These are phyloP conservation scores for Erythrocebus patas DNA, from an alignment of 2,113 vertebrate genomes.

Conservation along the genomic window DNA sequence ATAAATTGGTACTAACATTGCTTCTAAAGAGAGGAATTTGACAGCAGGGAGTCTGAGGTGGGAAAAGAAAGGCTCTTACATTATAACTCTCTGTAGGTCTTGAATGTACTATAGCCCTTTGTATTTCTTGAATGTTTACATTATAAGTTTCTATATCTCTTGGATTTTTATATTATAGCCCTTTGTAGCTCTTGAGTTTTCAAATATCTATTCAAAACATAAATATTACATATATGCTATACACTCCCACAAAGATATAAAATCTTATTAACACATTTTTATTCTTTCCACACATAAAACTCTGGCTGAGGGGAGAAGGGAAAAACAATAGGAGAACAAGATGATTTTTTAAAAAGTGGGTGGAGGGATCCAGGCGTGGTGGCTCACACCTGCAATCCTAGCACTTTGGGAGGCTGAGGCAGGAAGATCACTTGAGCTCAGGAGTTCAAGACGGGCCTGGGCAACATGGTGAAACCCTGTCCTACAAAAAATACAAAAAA, in stretches of 20 bases:
- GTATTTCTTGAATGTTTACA: not conserved
- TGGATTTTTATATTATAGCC: not conserved
- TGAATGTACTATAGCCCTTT: not conserved
- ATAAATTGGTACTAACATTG: not conserved
- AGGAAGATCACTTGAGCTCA: not conserved
- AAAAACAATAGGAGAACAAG: not conserved
- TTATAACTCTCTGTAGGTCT: not conserved
- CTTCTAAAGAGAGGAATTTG: not conserved
- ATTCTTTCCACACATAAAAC: conserved; percentile 22
- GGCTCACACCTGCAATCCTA: not conserved
- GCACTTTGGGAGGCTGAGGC: not conserved
- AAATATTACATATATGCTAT: not conserved
- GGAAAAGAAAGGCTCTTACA: not conserved
- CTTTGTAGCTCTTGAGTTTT: not conserved
- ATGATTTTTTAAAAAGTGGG: not conserved
- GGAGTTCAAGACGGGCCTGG: not conserved
- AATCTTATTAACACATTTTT: not conserved
- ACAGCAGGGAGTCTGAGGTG: not conserved
- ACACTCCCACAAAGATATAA: not conserved
- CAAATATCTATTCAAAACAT: conserved; percentile 15
- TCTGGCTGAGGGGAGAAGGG: not conserved
- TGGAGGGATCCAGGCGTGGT: not conserved
- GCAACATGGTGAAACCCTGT: not conserved
- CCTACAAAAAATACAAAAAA: not conserved
- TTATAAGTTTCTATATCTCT: not conserved